Evolutionary conservation across 2,797 vertebrate genomes (phyloP), one percentile per base, ranked within the genome.

Genomic region (Nasua narica): DNA sequence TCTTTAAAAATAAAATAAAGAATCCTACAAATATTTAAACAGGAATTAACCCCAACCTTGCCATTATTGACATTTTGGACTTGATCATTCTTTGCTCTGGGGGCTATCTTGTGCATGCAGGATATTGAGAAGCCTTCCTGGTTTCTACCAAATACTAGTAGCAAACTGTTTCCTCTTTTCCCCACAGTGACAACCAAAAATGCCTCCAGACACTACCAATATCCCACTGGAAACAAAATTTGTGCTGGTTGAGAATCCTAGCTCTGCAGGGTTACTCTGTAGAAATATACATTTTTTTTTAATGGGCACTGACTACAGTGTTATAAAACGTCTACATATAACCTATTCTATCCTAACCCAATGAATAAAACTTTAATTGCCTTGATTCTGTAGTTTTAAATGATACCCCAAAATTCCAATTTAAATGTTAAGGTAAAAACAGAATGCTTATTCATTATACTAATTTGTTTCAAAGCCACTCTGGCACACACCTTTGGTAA

Each of bases 401-500:
- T 70, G 77, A 95, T 82, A 83, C 4, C 35, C 7, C 35, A 15
- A 18, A 96, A 95, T 92, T 67, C 81, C 77, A 94, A 86, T 92
- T 93, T 83, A 96, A 96, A 95, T 93, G 92, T 87, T 82, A 88
- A 94, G 27, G 77, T 65, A 86, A 94, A 94, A 95, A 72, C n/a
- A 65, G 46, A 94, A 94, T 54, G 74, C 40, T 86, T 91, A 95
- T 43, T 93, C 83, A 88, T 37, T 74, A 83, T 50, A 78, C 46
- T 86, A 86, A 95, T 97, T 96, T 94, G n/a, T 94, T 93, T 97
- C 86, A 16, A 91, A 81, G 62, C 43, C 48, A 91, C 11, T 37
- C 52, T 91, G 82, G 74, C 56, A 87, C 37, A 79, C 13, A 95
- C 37, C 86, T 95, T 69, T 83, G 67, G 86, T 96, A 91, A 96